A percentile compares a stretch with the other conserved stretches of the same genome.
phyloP scores from a whole-genome alignment of 2,888 invertebrate genomes.

The Cacoxenus indagator region DNA sequence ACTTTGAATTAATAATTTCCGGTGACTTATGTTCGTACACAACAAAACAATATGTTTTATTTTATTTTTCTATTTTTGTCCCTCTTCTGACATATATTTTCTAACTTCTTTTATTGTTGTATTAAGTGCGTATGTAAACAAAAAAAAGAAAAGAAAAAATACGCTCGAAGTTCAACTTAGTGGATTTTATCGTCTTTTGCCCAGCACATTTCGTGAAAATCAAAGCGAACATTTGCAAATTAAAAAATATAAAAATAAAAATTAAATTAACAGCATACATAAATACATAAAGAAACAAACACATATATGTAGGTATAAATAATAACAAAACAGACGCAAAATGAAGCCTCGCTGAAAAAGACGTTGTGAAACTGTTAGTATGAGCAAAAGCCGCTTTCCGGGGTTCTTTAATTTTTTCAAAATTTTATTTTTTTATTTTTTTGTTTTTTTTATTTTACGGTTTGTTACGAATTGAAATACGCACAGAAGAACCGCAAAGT shows the following conservation, averaged over 20 bases:
- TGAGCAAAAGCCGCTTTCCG: neutral
- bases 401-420: neutral
- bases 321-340: neutral
- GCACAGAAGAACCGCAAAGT: conserved; percentile 23
- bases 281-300: neutral
- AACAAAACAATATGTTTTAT: neutral
- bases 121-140: neutral
- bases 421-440: neutral
- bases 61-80: neutral
- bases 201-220: neutral
- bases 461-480: neutral
- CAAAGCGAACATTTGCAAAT: neutral
- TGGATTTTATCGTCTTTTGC: neutral
- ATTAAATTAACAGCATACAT: neutral
- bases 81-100: no score
- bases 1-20: conserved; percentile 15
- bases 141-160: no score
- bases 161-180: neutral
- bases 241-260: neutral
- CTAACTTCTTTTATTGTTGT: no score
- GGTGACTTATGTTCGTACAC: neutral
- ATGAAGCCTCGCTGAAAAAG: neutral
- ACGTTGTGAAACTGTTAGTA: neutral
- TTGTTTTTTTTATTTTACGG: neutral
- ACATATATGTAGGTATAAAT: neutral